Conservation (phyloP, 1,140 invertebrate genomes). For the Lepidurus packardi region DNA sequence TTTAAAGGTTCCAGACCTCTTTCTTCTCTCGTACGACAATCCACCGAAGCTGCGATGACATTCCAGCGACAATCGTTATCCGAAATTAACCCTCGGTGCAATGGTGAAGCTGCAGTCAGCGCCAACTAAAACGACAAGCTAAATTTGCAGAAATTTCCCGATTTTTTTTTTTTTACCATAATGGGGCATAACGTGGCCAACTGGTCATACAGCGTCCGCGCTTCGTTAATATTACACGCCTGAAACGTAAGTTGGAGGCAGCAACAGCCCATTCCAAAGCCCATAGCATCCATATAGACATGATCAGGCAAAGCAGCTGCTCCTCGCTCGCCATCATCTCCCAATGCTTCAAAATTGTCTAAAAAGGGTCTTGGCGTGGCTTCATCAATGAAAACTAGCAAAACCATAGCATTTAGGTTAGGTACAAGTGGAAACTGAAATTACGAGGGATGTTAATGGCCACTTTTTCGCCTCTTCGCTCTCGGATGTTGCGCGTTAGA, state of each 20-base stretch:
- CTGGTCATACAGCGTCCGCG: constrained; percentile 93
- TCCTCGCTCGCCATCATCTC: constrained; percentile 57
- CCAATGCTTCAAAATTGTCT: constrained; percentile 58
- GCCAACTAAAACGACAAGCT: constrained; percentile 62
- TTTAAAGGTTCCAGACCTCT: constrained; percentile 69
- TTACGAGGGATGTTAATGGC: constrained; percentile 92
- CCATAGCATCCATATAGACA: constrained; percentile 97
- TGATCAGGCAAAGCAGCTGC: constrained; percentile 70
- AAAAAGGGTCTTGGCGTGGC: constrained; percentile 69
- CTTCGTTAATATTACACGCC: constrained; percentile 95
- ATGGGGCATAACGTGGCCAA: constrained; percentile 95
- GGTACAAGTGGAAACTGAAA: constrained; percentile 36
- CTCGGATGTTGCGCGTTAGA: constrained; percentile 85
- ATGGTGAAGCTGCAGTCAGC: constrained; percentile 89
- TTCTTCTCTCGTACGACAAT: constrained; percentile 92
- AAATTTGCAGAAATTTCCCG: background rate
- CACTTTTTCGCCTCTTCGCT: constrained; percentile 87
- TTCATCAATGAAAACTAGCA: constrained; percentile 79
- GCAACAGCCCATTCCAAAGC: constrained; percentile 98
- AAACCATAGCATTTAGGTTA: constrained; percentile 37
- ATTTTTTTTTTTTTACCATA: constrained; percentile 59
- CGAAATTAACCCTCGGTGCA: constrained; percentile 85
- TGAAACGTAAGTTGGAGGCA: constrained; percentile 95
- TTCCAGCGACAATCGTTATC: constrained; percentile 97
- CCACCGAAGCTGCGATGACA: constrained; percentile 88